Conservation (phyloP, 2,797 vertebrate species). For the Dryobates pubescens region DNA sequence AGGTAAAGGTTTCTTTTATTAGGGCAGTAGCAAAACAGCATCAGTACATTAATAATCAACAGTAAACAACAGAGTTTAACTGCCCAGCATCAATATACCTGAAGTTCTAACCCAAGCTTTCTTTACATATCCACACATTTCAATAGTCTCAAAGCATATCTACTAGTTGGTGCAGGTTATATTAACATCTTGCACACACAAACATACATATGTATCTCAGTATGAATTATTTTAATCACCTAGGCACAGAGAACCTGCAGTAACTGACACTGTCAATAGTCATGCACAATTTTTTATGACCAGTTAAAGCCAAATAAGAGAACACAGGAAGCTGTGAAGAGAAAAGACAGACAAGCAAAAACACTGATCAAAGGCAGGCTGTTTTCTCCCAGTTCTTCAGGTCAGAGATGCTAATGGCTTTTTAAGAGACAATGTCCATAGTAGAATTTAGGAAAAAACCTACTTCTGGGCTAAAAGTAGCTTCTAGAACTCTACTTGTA, state of each 20-base stretch:
- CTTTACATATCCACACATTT: background rate
- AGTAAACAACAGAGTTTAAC: background rate
- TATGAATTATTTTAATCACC: background rate
- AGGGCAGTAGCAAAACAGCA: constrained; percentile 27
- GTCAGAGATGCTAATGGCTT: background rate
- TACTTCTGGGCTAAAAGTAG: background rate
- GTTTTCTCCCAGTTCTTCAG: background rate
- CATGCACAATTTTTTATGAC: background rate
- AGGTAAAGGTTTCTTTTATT: constrained; percentile 54
- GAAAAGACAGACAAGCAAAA: background rate
- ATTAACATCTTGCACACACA: background rate
- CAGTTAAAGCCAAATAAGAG: background rate
- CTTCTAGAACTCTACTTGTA: background rate
- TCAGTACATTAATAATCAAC: constrained; percentile 1
- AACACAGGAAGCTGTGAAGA: background rate
- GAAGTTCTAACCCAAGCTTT: background rate
- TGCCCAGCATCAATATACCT: background rate
- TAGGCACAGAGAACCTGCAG: background rate
- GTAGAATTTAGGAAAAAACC: background rate
- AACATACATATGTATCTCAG: background rate
- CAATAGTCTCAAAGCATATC: background rate
- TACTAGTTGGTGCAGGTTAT: background rate
- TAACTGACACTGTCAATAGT: background rate
- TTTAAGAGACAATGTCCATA: background rate
- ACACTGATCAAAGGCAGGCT: background rate